A percentile compares a stretch with the other conserved stretches of the same genome.
Conservation (phyloP, 2,888 invertebrate species). For the Melitaea athalia region DNA sequence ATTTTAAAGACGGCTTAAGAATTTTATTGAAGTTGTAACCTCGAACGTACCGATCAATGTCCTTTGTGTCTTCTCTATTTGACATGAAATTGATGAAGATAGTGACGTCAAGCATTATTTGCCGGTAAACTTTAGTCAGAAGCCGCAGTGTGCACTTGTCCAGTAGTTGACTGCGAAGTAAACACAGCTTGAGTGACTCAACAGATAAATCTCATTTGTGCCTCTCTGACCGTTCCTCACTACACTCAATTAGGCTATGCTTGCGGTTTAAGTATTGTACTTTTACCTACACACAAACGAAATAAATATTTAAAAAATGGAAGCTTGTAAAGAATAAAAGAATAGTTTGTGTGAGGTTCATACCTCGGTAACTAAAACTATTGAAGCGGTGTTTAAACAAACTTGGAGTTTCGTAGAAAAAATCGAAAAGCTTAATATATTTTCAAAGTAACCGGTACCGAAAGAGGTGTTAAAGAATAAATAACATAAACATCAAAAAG, state of each 20-base stretch:
- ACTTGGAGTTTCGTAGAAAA: too few species aligned
- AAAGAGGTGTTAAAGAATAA: too few species aligned
- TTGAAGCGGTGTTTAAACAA: too few species aligned
- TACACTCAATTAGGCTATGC: slow-evolving; percentile 59
- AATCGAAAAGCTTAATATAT: too few species aligned
- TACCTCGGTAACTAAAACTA: too few species aligned
- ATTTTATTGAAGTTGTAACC: not conserved
- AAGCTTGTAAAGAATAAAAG: too few species aligned
- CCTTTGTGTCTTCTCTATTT: too few species aligned
- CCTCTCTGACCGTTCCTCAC: slow-evolving; percentile 60
- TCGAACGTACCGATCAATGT: not conserved
- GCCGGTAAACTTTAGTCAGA: slow-evolving; percentile 27
- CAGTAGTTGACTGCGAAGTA: slow-evolving; percentile 27
- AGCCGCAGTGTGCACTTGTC: slow-evolving; percentile 19
- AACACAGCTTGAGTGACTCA: slow-evolving; percentile 49
- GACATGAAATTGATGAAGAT: not conserved
- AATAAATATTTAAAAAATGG: too few species aligned
- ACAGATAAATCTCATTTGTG: slow-evolving; percentile 67
- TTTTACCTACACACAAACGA: not conserved
- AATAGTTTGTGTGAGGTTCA: too few species aligned
- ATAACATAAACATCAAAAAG: too few species aligned
- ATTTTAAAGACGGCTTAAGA: too few species aligned
- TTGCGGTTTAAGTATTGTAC: slow-evolving; percentile 36
- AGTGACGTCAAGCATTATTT: slow-evolving; percentile 11
- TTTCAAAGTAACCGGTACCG: too few species aligned